Conservation (phyloP, 2,113 vertebrate species). For the Dasyurus viverrinus region DNA sequence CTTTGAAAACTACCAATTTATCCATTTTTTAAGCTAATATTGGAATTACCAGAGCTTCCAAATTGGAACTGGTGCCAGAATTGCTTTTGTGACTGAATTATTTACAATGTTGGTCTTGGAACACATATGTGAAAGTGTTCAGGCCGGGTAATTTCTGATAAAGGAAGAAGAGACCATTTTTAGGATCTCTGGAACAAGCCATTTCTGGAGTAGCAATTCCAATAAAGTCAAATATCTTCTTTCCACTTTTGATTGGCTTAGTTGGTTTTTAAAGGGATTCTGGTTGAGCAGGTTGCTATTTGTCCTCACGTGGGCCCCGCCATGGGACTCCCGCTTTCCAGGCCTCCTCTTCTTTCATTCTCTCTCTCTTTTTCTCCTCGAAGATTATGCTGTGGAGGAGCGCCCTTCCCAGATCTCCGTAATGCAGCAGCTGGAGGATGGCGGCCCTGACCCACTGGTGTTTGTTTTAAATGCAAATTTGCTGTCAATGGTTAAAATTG, state of each 20-base stretch:
- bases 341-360: not conserved
- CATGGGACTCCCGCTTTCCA: accelerated
- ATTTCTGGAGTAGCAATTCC: not conserved
- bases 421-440: conserved; percentile 98
- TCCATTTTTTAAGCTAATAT: not conserved
- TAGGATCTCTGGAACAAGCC: conserved; percentile 6
- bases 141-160: conserved; percentile 37
- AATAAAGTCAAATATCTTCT: conserved; percentile 15
- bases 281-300: not conserved
- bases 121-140: conserved; percentile 24
- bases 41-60: conserved; percentile 23
- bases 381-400: conserved; percentile 98
- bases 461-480: conserved; percentile 99
- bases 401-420: conserved; percentile 95
- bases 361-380: conserved; percentile 61
- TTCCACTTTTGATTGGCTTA: not conserved
- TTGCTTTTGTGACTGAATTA: conserved; percentile 2
- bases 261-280: not conserved
- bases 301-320: not conserved
- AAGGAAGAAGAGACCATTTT: conserved; percentile 24
- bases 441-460: conserved; percentile 94
- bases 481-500: conserved; percentile 98
- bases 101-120: conserved; percentile 43
- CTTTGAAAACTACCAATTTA: not conserved
- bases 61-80: not conserved